Conservation (phyloP, 2,113 vertebrate species). For the Colinus virginianus region DNA sequence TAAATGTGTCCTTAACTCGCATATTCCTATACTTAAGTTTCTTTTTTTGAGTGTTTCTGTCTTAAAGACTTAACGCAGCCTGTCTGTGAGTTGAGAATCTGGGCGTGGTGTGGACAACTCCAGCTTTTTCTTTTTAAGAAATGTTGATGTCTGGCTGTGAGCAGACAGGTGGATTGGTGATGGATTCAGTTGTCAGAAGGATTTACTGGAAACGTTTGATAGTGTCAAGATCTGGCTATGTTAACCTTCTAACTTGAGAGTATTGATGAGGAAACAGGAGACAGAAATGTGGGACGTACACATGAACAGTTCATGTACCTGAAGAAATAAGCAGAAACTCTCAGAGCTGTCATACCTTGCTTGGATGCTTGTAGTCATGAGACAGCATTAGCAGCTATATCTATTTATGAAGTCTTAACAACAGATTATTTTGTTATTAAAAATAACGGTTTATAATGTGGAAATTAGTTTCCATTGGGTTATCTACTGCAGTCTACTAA, state of each 20-base stretch:
- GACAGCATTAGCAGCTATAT: neutral
- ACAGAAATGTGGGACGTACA: neutral
- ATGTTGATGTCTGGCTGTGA: constrained; percentile 4
- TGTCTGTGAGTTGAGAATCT: neutral
- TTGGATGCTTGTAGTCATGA: neutral
- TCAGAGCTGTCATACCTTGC: neutral
- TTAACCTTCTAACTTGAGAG: neutral
- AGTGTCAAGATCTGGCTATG: neutral
- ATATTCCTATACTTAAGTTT: neutral
- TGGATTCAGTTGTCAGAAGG: constrained; percentile 39
- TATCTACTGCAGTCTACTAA: neutral
- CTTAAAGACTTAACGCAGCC: neutral
- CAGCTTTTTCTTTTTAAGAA: neutral
- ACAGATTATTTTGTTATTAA: neutral
- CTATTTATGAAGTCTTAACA: neutral
- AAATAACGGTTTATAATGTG: neutral
- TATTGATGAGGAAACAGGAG: neutral
- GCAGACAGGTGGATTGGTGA: constrained; percentile 11
- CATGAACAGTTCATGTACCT: neutral
- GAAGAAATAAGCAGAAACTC: neutral
- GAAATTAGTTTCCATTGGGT: neutral
- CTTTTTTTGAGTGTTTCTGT: neutral
- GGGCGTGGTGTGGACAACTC: neutral
- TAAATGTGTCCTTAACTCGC: neutral
- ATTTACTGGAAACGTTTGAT: constrained; percentile 20